Evolutionary conservation across 2,888 invertebrate species (phyloP).

Genomic region (Drosophila sordidula): DNA sequence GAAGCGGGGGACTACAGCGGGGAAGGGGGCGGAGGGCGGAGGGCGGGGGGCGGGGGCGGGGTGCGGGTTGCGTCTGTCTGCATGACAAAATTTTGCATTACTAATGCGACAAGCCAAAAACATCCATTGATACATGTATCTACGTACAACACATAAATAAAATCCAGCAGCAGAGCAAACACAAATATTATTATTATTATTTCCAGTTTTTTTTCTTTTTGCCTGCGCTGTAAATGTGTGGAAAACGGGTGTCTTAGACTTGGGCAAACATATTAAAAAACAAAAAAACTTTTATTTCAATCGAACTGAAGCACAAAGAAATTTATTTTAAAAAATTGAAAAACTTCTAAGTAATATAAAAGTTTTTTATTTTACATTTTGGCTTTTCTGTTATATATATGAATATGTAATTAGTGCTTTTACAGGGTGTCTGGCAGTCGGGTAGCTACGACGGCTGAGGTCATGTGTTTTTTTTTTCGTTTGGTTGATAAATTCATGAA

Average conservation of each 20-base stretch:
- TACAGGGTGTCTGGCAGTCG: slow-evolving; percentile 19
- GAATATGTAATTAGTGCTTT: neutral
- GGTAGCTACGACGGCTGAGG: too few relatives aligned
- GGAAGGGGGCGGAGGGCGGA: neutral
- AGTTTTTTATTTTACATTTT: too few relatives aligned
- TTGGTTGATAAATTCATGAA: slow-evolving; percentile 60
- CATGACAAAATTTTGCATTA: slow-evolving; percentile 71
- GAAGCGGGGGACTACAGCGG: neutral
- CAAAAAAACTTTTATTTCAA: too few relatives aligned
- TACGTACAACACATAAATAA: slow-evolving; percentile 71
- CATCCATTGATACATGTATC: slow-evolving; percentile 62
- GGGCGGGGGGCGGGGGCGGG: neutral
- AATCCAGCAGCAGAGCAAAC: slow-evolving; percentile 58
- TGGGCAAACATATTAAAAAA: too few relatives aligned
- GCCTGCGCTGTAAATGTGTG: slow-evolving; percentile 6
- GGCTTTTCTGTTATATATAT: too few relatives aligned
- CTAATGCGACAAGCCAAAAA: slow-evolving; percentile 73
- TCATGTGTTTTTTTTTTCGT: slow-evolving; percentile 13
- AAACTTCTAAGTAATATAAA: too few relatives aligned
- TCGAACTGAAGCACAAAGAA: too few relatives aligned
- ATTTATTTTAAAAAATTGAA: too few relatives aligned
- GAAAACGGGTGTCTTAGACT: neutral
- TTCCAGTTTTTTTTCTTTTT: neutral
- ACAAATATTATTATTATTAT: slow-evolving; percentile 53
- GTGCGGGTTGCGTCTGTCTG: slow-evolving; percentile 7